These are phyloP conservation scores for Hemibagrus guttatus DNA, from an alignment of 2,797 vertebrate genomes.

Conservation along the genomic window DNA sequence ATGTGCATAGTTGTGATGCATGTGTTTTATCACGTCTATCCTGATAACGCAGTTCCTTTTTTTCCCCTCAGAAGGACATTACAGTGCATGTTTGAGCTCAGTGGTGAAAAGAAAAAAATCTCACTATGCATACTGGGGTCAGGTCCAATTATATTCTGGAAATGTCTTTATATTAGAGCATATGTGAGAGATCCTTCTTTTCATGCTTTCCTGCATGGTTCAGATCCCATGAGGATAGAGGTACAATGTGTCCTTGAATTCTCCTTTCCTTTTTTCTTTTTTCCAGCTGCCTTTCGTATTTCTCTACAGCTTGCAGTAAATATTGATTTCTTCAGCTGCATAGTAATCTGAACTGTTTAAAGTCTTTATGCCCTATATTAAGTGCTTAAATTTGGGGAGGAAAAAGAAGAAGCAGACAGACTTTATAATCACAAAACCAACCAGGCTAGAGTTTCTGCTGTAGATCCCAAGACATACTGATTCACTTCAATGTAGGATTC, in stretches of 20 bases:
- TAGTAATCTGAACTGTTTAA: not conserved
- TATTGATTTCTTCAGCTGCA: constrained; percentile 3
- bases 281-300: not conserved
- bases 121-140: not conserved
- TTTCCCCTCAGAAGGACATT: not conserved
- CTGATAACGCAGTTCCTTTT: not conserved
- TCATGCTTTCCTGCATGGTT: not conserved
- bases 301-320: not conserved
- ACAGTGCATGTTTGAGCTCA: not conserved
- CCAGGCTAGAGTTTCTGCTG: not conserved
- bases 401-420: not conserved
- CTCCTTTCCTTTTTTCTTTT: constrained; percentile 12
- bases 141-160: not conserved
- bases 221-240: not conserved
- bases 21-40: not conserved
- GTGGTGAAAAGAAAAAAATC: not conserved
- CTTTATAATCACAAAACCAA: not conserved
- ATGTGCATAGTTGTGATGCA: not conserved
- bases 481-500: not conserved
- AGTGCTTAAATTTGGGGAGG: not conserved
- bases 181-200: not conserved
- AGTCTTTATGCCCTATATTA: not conserved
- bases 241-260: constrained; percentile 31
- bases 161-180: not conserved
- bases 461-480: not conserved